Evolutionary conservation across 2,888 invertebrate genomes (phyloP).

Genomic region (Andrena praecox): DNA sequence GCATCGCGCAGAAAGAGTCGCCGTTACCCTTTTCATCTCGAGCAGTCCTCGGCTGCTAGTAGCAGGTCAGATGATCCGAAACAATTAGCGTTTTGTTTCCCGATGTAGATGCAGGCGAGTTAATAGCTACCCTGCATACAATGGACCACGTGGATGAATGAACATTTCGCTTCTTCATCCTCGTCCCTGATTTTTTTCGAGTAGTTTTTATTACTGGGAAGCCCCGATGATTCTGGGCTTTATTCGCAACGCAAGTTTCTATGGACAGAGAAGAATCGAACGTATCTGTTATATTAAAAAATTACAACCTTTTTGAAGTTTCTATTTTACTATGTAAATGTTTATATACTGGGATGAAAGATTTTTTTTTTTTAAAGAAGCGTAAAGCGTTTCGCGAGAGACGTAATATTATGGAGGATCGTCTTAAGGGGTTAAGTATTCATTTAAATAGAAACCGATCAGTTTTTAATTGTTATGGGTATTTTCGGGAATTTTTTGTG

Average conservation of each 20-base stretch:
- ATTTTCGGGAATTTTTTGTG: too few species aligned
- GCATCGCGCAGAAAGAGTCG: conserved; percentile 45
- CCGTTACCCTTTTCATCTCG: conserved; percentile 54
- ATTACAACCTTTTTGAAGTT: too few species aligned
- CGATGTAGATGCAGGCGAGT: neutral
- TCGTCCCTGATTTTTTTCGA: neutral
- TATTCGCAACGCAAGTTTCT: neutral
- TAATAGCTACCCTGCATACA: neutral
- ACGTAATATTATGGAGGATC: too few species aligned
- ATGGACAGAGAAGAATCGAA: too few species aligned
- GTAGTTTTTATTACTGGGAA: neutral
- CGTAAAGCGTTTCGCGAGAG: too few species aligned
- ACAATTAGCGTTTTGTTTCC: conserved; percentile 16
- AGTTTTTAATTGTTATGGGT: too few species aligned
- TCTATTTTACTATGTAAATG: too few species aligned
- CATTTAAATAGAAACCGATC: too few species aligned
- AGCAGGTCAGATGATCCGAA: conserved; percentile 16
- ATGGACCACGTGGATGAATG: neutral
- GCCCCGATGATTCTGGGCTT: neutral
- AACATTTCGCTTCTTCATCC: neutral
- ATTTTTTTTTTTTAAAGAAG: too few species aligned
- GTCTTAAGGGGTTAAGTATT: too few species aligned
- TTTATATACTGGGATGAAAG: too few species aligned
- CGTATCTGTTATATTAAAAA: too few species aligned
- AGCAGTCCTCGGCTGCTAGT: conserved; percentile 4